These are phyloP conservation scores for Poicephalus meyeri DNA, from an alignment of 2,113 vertebrate genomes.

Conservation along the genomic window DNA sequence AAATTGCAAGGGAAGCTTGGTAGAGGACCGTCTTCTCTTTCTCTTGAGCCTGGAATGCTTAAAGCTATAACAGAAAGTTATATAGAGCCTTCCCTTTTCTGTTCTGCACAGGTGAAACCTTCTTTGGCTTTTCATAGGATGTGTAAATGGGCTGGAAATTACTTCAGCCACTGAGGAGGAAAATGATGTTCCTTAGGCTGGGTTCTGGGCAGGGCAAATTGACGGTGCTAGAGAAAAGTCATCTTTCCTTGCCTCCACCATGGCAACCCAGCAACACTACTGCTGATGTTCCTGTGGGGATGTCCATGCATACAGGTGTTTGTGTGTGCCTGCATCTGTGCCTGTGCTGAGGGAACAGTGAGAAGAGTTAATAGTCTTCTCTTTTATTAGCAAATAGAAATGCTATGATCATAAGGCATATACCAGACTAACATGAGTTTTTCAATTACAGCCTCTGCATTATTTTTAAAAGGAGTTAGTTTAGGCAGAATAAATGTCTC, in stretches of 20 bases:
- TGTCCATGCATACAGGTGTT: accelerated
- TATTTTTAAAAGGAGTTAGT: not conserved
- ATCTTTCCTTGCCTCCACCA: accelerated
- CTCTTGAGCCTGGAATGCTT: not conserved
- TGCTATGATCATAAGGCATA: not conserved
- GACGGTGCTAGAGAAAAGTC: not conserved
- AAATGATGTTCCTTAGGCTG: not conserved
- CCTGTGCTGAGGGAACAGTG: not conserved
- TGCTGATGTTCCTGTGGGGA: not conserved
- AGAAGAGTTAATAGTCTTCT: not conserved
- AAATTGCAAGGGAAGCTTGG: not conserved
- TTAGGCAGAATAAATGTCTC: not conserved
- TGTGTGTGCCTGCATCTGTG: not conserved
- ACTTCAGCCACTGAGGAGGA: not conserved
- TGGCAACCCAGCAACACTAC: not conserved
- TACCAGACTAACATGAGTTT: not conserved
- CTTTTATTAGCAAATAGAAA: not conserved
- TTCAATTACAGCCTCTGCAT: not conserved
- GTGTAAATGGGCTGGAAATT: not conserved
- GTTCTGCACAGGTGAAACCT: not conserved
- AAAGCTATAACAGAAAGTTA: not conserved
- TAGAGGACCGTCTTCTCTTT: not conserved
- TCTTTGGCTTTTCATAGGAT: not conserved
- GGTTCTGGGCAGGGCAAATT: not conserved
- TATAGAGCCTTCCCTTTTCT: not conserved